Base-by-base conservation (phyloP, 35 echinoderm and acorn worm genomes). In the Amphiura filiformis region DNA sequence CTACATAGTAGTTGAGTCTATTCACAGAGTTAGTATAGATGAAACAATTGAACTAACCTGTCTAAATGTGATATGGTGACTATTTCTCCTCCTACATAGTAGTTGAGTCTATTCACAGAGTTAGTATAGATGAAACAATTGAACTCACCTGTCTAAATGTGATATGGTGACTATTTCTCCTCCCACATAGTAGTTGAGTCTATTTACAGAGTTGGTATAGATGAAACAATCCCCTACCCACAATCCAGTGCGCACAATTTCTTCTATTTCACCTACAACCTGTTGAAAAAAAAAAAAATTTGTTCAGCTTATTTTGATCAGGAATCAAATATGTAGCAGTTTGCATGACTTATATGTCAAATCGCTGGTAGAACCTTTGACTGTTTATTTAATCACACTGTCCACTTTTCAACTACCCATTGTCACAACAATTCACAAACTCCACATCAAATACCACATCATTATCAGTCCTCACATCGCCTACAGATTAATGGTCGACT, bases 161-260 rank as follows among this genome's bases (percentile, higher is more conserved):
- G 96, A 98, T 38, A 98, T 98, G 32, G 96, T 98, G 82, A 98
- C 96, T 36, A 98, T 98, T 78, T 98, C 96, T 79, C 96, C 96
- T 38, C 96, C 96, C 0, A 98, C 96, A 39, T 98, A 98, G 87
- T 98, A 98, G 52, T 98, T 98, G 40, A 98, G 83, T 75, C 96
- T 80, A 75, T 98, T 98, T 33, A 98, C 89, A 37, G 96, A 98
- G 84, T 98, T 98, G 39, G 96, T 98, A 78, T 98, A 98, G 39
- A 98, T 98, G 81, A 98, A 98, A 79, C 96, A 98, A 75, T 98
- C 96, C 4, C 96, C 96, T 15, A 98, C 91, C 96, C 96, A 98
- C 0, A 94, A 57, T 78, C 96, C 96, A 33, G 96, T 98, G 57
- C 94, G 94, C 13, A 98, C 96, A 78, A 87, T 87, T 57, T 98